These are phyloP conservation scores for Drosophila infuscata DNA, from an alignment of 2,888 invertebrate species.

Conservation along the genomic window DNA sequence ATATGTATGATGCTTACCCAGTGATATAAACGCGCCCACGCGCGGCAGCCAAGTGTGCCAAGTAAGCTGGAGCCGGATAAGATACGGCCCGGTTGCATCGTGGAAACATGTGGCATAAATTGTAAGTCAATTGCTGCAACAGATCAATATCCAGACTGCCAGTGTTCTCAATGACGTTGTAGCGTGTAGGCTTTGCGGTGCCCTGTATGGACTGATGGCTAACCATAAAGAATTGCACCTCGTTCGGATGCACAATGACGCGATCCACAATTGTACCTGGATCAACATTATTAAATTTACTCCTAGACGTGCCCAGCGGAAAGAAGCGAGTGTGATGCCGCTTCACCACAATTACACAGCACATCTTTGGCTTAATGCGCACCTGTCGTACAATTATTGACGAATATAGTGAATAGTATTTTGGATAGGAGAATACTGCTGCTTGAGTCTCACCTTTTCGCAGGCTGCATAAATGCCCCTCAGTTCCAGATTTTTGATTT, in stretches of 20 bases:
- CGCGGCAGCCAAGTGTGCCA: constrained; percentile 94
- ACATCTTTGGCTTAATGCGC: constrained; percentile 89
- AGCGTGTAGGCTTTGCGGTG: constrained; percentile 94
- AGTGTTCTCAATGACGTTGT: constrained; percentile 94
- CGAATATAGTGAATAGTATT: not conserved
- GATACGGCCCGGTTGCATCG: constrained; percentile 94
- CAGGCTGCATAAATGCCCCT: constrained; percentile 91
- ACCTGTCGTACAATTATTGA: constrained; percentile 48
- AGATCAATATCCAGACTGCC: constrained; percentile 89
- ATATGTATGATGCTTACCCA: constrained; percentile 67
- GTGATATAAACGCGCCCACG: constrained; percentile 86
- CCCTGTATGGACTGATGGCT: constrained; percentile 90
- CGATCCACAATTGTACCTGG: constrained; percentile 96
- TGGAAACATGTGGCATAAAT: constrained; percentile 93
- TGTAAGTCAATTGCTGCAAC: constrained; percentile 92
- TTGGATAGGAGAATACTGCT: not conserved
- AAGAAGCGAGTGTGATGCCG: constrained; percentile 95
- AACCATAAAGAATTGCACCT: constrained; percentile 95
- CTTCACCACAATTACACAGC: constrained; percentile 98
- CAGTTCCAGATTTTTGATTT: constrained; percentile 87
- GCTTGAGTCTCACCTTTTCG: constrained; percentile 56
- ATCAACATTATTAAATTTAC: constrained; percentile 90
- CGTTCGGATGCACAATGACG: constrained; percentile 93
- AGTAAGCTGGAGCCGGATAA: constrained; percentile 95
- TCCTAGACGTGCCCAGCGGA: constrained; percentile 80